Evolutionary conservation across 2,113 vertebrate species (phyloP).

Genomic region (Colius striatus): DNA sequence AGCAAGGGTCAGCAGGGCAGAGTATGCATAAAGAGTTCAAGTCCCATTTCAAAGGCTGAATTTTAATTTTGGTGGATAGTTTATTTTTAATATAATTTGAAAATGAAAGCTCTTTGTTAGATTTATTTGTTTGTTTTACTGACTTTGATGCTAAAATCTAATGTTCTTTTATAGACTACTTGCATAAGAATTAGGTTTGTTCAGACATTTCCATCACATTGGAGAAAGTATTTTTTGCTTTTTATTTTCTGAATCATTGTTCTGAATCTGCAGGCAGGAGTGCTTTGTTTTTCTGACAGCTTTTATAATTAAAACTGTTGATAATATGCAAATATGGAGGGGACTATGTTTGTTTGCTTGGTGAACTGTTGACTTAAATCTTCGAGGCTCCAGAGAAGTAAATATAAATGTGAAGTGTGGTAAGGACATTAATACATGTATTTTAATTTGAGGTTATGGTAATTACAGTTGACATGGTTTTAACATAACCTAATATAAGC

Average conservation of each 20-base stretch:
- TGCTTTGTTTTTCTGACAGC: neutral
- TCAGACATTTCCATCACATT: neutral
- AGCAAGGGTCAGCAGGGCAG: slow-evolving; percentile 44
- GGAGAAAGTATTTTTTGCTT: neutral
- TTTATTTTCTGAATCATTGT: neutral
- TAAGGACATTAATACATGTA: neutral
- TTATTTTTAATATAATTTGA: slow-evolving; percentile 42
- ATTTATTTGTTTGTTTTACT: slow-evolving; percentile 13
- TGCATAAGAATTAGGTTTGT: neutral
- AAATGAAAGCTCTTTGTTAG: slow-evolving; percentile 27
- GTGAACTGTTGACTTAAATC: neutral
- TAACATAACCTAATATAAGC: neutral
- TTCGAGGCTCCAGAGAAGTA: neutral
- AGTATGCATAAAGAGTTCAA: slow-evolving; percentile 13
- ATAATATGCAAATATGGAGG: neutral
- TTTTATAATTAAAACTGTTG: neutral
- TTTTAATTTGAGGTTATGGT: neutral
- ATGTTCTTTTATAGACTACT: neutral
- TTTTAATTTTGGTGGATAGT: slow-evolving; percentile 40
- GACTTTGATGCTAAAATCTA: neutral
- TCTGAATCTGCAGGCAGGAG: neutral
- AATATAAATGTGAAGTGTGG: neutral
- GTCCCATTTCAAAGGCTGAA: slow-evolving; percentile 43
- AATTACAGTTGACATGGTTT: neutral
- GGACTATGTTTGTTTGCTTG: neutral